Conservation (phyloP, 2,888 invertebrate species). For the Zaprionus obscuricornis region DNA sequence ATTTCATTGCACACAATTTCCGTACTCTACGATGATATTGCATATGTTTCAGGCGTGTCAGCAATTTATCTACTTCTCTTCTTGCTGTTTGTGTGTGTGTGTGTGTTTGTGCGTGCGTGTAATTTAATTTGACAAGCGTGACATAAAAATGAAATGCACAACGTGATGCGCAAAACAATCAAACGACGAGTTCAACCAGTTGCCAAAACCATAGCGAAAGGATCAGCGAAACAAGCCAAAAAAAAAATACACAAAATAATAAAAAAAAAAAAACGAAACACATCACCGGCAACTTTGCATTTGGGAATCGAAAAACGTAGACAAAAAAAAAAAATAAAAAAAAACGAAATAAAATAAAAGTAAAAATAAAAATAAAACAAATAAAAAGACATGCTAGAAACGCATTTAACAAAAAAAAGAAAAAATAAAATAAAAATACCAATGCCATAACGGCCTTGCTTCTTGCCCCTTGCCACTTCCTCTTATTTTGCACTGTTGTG, state of each 20-base stretch:
- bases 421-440: no score
- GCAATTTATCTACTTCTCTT: slow-evolving; percentile 21
- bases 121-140: slow-evolving; percentile 75
- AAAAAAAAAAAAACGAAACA: no score
- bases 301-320: slow-evolving; percentile 22
- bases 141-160: slow-evolving; percentile 68
- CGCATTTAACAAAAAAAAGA: no score
- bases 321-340: no score
- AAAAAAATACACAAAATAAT: slow-evolving; percentile 1
- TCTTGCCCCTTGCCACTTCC: no score
- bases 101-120: slow-evolving; percentile 41
- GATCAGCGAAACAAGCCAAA: slow-evolving; percentile 3
- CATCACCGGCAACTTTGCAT: slow-evolving; percentile 22
- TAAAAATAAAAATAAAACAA: no score
- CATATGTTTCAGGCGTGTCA: slow-evolving; percentile 48
- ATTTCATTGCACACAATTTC: slow-evolving; percentile 68
- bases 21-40: no score
- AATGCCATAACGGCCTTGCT: not conserved
- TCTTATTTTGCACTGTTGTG: no score
- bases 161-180: slow-evolving; percentile 69
- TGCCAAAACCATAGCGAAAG: not conserved
- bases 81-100: not conserved
- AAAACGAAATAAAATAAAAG: no score
- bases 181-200: slow-evolving; percentile 13
- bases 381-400: slow-evolving; percentile 4